Base-by-base conservation (phyloP, 1,140 invertebrate species). In the Marisa cornuarietis region DNA sequence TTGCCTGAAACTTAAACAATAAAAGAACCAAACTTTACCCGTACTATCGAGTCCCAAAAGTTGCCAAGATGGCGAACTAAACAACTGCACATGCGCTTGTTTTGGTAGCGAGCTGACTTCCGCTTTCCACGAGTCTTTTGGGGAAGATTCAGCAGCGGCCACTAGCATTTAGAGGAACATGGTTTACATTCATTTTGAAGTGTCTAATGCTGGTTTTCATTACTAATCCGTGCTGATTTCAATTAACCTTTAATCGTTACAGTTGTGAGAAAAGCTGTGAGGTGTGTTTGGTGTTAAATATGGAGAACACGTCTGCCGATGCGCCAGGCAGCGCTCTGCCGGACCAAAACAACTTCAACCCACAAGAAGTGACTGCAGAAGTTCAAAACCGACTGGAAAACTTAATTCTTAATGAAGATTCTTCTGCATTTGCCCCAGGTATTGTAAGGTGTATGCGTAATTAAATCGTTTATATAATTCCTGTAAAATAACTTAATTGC, bases 21-120 rank as follows among this genome's bases (percentile, higher is more conserved):
- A 77, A 77, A 77, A 77, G 62, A 68, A 77, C 14, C 24, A 77
- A 77, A 77, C 63, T 68, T 78, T 82, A 82, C 78, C 80, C 78
- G 71, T 76, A 78, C 79, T 72, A 26, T 61, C 26, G 68, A 82
- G 69, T 79, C 74, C 75, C 52, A 78, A 80, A 82, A 80, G 65
- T 82, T 82, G 58, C 66, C 81, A 85, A 85, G 82, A 85, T 85
- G 83, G 83, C 83, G 80, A 81, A 82, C 78, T 78, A 81, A 80
- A 81, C 79, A 78, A 79, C 82, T 83, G 80, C 82, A 80, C 83
- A 85, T 85, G 83, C 83, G 83, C 83, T 79, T 83, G 72, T 85
- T 84, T 81, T 78, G 73, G 69, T 80, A 76, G 71, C 52, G 22
- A 26, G 24, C 52, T 54, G 16, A 82, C 78, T 82, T 82, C 83